These are phyloP conservation scores for Poeciliopsis infans DNA, from an alignment of 2,797 vertebrate genomes.

Conservation along the genomic window DNA sequence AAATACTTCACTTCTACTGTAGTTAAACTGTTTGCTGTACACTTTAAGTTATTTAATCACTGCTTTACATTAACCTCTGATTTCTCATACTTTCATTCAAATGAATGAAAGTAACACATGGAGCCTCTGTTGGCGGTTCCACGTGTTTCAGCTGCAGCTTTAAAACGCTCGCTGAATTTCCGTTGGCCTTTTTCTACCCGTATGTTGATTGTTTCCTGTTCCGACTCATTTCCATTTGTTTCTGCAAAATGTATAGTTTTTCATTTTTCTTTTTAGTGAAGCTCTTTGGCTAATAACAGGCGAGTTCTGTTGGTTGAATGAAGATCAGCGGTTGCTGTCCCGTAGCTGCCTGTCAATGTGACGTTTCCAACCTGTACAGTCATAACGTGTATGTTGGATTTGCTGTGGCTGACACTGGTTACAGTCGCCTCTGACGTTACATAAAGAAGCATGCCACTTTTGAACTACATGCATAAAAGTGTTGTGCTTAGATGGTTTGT, in stretches of 20 bases:
- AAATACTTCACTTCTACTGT: slow-evolving; percentile 5
- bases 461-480: slow-evolving; percentile 58
- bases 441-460: slow-evolving; percentile 69
- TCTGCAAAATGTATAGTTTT: slow-evolving; percentile 54
- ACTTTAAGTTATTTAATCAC: slow-evolving; percentile 8
- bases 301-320: slow-evolving; percentile 50
- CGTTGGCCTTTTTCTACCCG: slow-evolving; percentile 45
- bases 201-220: slow-evolving; percentile 68
- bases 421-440: slow-evolving; percentile 54
- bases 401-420: slow-evolving; percentile 49
- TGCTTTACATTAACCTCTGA: background rate
- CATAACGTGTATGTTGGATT: slow-evolving; percentile 69
- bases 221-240: slow-evolving; percentile 48
- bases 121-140: slow-evolving; percentile 24
- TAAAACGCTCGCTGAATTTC: slow-evolving; percentile 37
- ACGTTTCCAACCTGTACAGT: slow-evolving; percentile 72
- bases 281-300: slow-evolving; percentile 60
- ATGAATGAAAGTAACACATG: too few species aligned
- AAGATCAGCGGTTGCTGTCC: slow-evolving; percentile 58
- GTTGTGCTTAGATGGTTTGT: slow-evolving; percentile 61
- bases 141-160: slow-evolving; percentile 24
- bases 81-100: slow-evolving; percentile 29
- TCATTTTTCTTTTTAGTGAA: slow-evolving; percentile 20
- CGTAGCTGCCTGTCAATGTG: slow-evolving; percentile 71
- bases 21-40: slow-evolving; percentile 8